Conservation (phyloP, 92 coral and sea anemone species). For the Diadumene lineata region DNA sequence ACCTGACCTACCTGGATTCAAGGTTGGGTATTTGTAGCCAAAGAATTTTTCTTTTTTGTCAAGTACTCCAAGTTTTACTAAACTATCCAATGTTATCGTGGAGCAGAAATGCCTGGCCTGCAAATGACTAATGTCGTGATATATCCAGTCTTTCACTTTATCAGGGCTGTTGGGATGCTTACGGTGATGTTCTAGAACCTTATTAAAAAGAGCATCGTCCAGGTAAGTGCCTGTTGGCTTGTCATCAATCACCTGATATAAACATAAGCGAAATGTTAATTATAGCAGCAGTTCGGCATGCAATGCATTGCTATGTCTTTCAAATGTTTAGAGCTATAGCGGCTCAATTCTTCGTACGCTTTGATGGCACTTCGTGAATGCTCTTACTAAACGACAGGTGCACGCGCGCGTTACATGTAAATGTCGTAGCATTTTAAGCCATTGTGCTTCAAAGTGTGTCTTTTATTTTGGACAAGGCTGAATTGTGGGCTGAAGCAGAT, state of each 20-base stretch:
- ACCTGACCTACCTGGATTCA: conserved; percentile 45
- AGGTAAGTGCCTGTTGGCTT: conserved; percentile 53
- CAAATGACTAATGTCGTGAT: conserved; percentile 39
- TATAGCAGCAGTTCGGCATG: too few relatives aligned
- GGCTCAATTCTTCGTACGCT: too few relatives aligned
- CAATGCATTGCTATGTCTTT: too few relatives aligned
- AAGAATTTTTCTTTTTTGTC: conserved; percentile 35
- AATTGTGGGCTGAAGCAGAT: too few relatives aligned
- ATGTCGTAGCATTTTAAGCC: too few relatives aligned
- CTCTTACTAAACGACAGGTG: too few relatives aligned
- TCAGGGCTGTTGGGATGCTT: conserved; percentile 39
- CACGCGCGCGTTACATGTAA: too few relatives aligned
- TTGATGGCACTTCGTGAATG: too few relatives aligned
- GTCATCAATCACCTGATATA: conserved; percentile 39
- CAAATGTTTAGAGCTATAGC: too few relatives aligned
- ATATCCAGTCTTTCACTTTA: conserved; percentile 33
- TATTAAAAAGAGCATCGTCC: conserved; percentile 53
- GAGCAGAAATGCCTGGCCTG: conserved; percentile 39
- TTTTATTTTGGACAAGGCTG: too few relatives aligned
- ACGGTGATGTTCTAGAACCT: conserved; percentile 38
- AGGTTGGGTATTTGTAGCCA: conserved; percentile 58
- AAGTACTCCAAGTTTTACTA: conserved; percentile 61
- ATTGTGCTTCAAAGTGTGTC: too few relatives aligned
- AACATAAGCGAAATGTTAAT: not conserved
- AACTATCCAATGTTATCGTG: conserved; percentile 55